Evolutionary conservation across 2,888 invertebrate genomes (phyloP), one percentile per base, ranked within the genome.

Genomic region (Ditylenchus weischeri): DNA sequence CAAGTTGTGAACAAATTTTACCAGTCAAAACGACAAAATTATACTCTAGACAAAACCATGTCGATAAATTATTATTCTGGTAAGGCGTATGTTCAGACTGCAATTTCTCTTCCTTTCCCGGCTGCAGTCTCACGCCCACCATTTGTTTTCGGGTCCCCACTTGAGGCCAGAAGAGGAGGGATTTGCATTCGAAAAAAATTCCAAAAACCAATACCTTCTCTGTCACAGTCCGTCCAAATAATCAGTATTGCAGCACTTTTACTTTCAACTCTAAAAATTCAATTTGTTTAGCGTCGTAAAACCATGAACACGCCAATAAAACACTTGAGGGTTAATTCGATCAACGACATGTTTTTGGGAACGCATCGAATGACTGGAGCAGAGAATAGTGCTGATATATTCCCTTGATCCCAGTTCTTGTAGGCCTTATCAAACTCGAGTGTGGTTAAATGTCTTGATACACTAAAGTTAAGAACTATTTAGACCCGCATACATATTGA

Each of bases 211-310:
- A 5, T 29, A 54, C 54, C 96, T 96, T 87, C 98, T 85, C 98
- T 88, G 87, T 99, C 98, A 86, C 98, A 94, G 91, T 99, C 98
- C 0, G 98, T 99, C 98, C 98, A 98, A 76, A 99, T 91, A 21
- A 99, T 90, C 5, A 99, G 86, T 0, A 89, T 76, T 59, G 85
- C 82, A 64, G 85, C 84, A 19, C 82, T 81, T 43, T 81, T 73
- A 0, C 85, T 83, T 79, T 88, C 87, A 66, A 84, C 78, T 78
- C 81, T 81, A 64, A 29, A 76, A 72, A 13, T 43, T 13, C 11
- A 21, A 29, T 19, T 49, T 29, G 3, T 29, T 29, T 71, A 13
- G 7, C n/a, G 10, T 21, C 3, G n/a, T 51, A 47, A 15, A 23
- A 1, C 3, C 5, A 29, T 29, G 5, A 29, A 2, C 29, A 5